phyloP scores from a whole-genome alignment of 2,888 invertebrate species.

The Seira sanloemensis region DNA sequence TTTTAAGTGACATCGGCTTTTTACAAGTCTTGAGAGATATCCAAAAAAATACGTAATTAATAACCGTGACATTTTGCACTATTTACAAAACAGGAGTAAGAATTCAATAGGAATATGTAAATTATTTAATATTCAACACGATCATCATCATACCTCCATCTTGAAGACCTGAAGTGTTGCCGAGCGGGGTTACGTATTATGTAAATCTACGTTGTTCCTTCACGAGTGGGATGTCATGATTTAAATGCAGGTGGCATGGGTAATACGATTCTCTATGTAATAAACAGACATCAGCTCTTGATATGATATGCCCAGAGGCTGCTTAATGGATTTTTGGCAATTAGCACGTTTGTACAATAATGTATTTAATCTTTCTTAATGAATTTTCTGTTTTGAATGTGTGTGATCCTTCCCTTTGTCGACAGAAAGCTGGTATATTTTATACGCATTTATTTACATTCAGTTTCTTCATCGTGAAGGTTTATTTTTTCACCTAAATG shows the following conservation, averaged over 20 bases:
- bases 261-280: slow-evolving; percentile 37
- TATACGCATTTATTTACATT: no score
- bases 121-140: not conserved
- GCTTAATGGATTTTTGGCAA: slow-evolving; percentile 62
- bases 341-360: slow-evolving; percentile 58
- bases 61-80: slow-evolving; percentile 15
- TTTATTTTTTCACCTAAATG: not conserved
- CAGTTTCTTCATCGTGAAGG: no score
- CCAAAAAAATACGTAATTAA: slow-evolving; percentile 16
- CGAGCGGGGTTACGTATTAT: not conserved
- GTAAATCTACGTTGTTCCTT: slow-evolving; percentile 35
- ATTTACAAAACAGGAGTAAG: not conserved
- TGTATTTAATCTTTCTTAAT: slow-evolving; percentile 41
- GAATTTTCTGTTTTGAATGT: slow-evolving; percentile 37
- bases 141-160: not conserved
- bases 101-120: not conserved
- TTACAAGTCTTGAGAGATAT: slow-evolving; percentile 12
- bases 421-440: slow-evolving; percentile 14
- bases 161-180: slow-evolving; percentile 46
- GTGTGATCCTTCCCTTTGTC: slow-evolving; percentile 24
- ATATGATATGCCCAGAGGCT: slow-evolving; percentile 59
- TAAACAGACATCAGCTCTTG: slow-evolving; percentile 54
- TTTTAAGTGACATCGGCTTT: not conserved
- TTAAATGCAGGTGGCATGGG: slow-evolving; percentile 52
- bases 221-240: slow-evolving; percentile 55